These are phyloP conservation scores for Atopsyche davidsoni DNA, from an alignment of 1,140 invertebrate genomes.

Conservation along the genomic window DNA sequence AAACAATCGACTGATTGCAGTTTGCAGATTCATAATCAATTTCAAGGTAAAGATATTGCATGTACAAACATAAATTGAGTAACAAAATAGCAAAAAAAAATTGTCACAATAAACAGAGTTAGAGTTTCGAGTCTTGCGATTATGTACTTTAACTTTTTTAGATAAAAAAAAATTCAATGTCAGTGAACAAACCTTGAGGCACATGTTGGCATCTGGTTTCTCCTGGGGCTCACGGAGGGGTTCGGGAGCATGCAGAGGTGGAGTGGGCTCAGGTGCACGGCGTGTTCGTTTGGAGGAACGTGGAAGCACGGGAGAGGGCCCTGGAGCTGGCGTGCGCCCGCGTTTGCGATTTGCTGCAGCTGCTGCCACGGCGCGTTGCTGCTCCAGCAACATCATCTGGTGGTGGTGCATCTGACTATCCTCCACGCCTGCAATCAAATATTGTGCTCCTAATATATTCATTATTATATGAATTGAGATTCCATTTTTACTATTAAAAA, in stretches of 20 bases:
- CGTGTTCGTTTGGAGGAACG: conserved; percentile 35
- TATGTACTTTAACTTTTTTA: no score
- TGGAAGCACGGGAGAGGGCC: conserved; percentile 28
- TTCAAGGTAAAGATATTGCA: no score
- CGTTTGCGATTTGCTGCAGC: conserved; percentile 54
- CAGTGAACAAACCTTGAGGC: conserved; percentile 57
- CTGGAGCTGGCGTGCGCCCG: conserved; percentile 28
- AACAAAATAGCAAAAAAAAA: no score
- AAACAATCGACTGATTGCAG: no score
- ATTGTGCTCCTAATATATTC: not conserved
- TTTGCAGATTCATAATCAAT: no score
- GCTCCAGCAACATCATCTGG: conserved; percentile 44
- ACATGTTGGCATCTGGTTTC: conserved; percentile 78
- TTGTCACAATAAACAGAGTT: no score
- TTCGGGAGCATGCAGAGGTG: conserved; percentile 45
- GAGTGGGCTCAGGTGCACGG: conserved; percentile 41
- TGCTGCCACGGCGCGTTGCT: conserved; percentile 48
- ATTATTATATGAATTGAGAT: not conserved
- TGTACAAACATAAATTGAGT: no score
- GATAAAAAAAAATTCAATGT: no score
- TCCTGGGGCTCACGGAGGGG: conserved; percentile 59
- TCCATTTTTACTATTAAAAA: not conserved
- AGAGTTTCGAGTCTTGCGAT: no score
- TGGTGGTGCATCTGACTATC: conserved; percentile 37
- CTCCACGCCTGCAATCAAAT: conserved; percentile 11